Percentiles rank a stretch among this genome's conserved stretches.
Evolutionary conservation across 1,140 invertebrate genomes (phyloP).

Genomic region (Zaprionus inermis): DNA sequence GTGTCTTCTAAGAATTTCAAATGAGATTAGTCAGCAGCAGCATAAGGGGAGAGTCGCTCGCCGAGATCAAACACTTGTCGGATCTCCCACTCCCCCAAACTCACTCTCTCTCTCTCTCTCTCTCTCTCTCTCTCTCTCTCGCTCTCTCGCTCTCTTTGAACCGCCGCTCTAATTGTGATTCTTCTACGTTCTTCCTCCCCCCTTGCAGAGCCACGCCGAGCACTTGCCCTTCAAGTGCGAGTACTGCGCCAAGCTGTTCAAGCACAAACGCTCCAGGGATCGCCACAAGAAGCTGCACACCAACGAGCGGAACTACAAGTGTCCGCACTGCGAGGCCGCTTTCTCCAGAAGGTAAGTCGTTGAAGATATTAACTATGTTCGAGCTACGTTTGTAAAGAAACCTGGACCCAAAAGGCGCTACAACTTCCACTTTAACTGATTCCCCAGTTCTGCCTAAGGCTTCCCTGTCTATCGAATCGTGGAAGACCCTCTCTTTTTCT

Average conservation of each 20-base stretch:
- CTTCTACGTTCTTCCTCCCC: background rate
- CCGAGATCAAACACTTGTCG: background rate
- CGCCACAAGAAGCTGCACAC: slow-evolving; percentile 97
- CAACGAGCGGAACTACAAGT: slow-evolving; percentile 96
- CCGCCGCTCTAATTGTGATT: slow-evolving; percentile 2
- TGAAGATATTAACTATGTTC: too few species aligned
- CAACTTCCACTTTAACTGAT: too few species aligned
- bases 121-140: background rate
- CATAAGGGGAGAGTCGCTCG: background rate
- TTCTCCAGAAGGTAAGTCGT: slow-evolving; percentile 93
- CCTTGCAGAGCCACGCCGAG: slow-evolving; percentile 92
- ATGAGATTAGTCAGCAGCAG: slow-evolving; percentile 49
- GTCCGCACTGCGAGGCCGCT: slow-evolving; percentile 94
- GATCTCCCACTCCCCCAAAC: slow-evolving; percentile 15
- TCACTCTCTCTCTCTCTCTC: background rate
- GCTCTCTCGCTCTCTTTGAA: background rate
- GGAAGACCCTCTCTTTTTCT: too few species aligned
- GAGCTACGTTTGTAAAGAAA: too few species aligned
- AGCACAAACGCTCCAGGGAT: slow-evolving; percentile 97
- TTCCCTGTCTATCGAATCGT: too few species aligned
- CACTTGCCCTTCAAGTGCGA: slow-evolving; percentile 96
- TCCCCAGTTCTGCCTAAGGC: too few species aligned
- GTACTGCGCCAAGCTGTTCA: slow-evolving; percentile 95
- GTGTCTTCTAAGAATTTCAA: slow-evolving; percentile 77
- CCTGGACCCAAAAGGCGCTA: too few species aligned